Evolutionary conservation across 2,888 invertebrate genomes (phyloP).

Genomic region (Amorpha juglandis): DNA sequence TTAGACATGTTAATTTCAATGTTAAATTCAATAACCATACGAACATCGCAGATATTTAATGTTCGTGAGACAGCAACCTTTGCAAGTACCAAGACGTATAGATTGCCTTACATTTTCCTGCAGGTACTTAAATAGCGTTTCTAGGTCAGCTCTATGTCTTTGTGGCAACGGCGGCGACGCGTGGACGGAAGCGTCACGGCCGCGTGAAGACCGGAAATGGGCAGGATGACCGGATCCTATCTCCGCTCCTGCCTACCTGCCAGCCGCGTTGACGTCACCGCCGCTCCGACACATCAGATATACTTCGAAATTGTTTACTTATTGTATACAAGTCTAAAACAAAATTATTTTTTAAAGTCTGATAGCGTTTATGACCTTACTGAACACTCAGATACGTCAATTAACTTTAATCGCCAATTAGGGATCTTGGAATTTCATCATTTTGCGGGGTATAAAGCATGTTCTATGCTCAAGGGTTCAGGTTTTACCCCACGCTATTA

Average conservation of each 20-base stretch:
- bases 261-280: constrained; percentile 80
- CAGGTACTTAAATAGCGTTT: constrained; percentile 28
- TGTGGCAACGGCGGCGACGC: constrained; percentile 73
- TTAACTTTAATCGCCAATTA: no score
- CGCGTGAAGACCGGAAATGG: constrained; percentile 85
- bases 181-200: constrained; percentile 84
- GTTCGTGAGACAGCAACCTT: background rate
- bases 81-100: background rate
- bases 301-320: constrained; percentile 48
- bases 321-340: background rate
- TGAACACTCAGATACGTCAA: no score
- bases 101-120: constrained; percentile 18
- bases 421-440: no score
- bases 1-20: no score
- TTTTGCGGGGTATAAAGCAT: no score
- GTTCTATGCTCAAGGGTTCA: no score
- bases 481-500: no score
- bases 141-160: constrained; percentile 46
- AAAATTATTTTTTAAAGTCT: background rate
- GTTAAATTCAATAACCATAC: no score
- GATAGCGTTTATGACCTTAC: background rate
- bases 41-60: background rate
- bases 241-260: constrained; percentile 81
- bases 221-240: constrained; percentile 85
- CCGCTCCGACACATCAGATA: constrained; percentile 50